Evolutionary conservation across 2,888 invertebrate species (phyloP).

Genomic region (Auanema freiburgensis): DNA sequence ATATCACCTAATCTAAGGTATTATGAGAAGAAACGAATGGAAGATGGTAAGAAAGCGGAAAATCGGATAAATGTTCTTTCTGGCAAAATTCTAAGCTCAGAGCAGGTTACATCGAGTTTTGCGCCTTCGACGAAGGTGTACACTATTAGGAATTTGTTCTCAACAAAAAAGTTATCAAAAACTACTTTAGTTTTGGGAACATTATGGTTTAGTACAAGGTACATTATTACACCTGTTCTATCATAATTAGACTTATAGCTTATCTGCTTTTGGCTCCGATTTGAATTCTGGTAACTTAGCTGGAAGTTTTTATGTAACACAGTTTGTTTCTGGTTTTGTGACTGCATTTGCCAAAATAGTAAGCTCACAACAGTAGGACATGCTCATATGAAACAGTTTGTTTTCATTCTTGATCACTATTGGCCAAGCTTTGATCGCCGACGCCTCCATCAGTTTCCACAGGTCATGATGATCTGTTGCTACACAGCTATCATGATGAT

Average conservation of each 20-base stretch:
- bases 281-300: conserved; percentile 44
- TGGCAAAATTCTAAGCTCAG: conserved; percentile 7
- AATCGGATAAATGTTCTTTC: conserved; percentile 23
- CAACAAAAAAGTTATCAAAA: conserved; percentile 28
- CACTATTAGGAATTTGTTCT: conserved; percentile 39
- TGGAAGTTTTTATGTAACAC: conserved; percentile 41
- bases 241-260: conserved; percentile 15
- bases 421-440: conserved; percentile 52
- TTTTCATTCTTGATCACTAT: conserved; percentile 51
- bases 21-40: conserved; percentile 21
- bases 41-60: conserved; percentile 30
- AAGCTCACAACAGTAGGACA: background rate
- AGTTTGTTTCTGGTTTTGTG: conserved; percentile 37
- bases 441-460: conserved; percentile 55
- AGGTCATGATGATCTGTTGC: conserved; percentile 51
- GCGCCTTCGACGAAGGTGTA: conserved; percentile 26
- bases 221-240: background rate
- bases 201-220: conserved; percentile 44
- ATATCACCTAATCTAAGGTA: conserved; percentile 8
- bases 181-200: conserved; percentile 33
- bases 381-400: conserved; percentile 39
- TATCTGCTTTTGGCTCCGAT: conserved; percentile 43
- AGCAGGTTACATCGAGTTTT: background rate
- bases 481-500: conserved; percentile 48
- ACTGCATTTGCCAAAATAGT: conserved; percentile 45